Base-by-base conservation (phyloP, 2,888 invertebrate species). In the Diabrotica balteata region DNA sequence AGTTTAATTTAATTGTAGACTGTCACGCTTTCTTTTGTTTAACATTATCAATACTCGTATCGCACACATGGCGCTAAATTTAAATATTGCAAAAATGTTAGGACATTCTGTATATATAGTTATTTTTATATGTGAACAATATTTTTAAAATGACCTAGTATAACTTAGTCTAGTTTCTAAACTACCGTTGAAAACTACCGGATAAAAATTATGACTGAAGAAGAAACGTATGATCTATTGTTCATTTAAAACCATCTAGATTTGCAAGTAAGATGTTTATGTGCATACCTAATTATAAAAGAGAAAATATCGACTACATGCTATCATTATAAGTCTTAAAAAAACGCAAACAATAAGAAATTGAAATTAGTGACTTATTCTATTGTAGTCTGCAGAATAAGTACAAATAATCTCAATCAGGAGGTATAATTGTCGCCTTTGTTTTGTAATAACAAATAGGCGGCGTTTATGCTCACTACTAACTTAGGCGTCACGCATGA, bases 291-390 rank as follows among this genome's bases (percentile, higher is more conserved):
- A 5, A 50, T 59, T 59, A 43, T 7, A 50, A 50, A 59, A 59
- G 59, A 59, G 59, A 59, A 59, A 59, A 59, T 49, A 59, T 47
- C 22, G 47, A 52, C 9, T 47, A 58, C 58, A 17, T 49, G 32
- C 47, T 10, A 59, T 59, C 42, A 59, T 59, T 59, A 59, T 7
- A 50, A 47, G 43, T 49, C 32, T 32, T 52, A 52, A 59, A 43
- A n/a, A 47, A 50, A 49, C 8, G 11, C 43, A 50, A 59, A 59
- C 59, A 59, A 59, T 59, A 49, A 59, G 58, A 47, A 59, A 45
- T 46, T 57, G 45, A 57, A 57, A 57, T 57, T 57, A 57, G 59
- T 49, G 42, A 59, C 47, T 59, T 10, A 49, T 59, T 49, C 50
- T 50, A 59, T 59, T 50, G 50, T 59, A 49, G n/a, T 59, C 46